These are phyloP conservation scores for Sitta europaea DNA, from an alignment of 2,113 vertebrate species.

Conservation along the genomic window DNA sequence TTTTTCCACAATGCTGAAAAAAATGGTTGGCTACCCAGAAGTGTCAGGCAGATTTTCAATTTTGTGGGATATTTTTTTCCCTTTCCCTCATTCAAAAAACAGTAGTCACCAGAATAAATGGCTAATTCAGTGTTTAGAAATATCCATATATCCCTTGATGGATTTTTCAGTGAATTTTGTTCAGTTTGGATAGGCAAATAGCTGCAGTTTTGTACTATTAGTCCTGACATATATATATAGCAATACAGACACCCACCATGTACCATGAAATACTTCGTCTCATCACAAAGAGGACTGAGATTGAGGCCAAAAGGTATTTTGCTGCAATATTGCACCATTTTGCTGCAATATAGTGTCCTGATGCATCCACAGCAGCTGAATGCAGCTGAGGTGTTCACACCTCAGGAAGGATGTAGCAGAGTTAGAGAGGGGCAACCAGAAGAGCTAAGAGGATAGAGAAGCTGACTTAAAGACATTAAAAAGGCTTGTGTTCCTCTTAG, in stretches of 20 bases:
- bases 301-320: neutral
- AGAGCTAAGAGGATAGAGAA: neutral
- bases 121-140: neutral
- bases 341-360: neutral
- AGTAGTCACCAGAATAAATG: neutral
- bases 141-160: neutral
- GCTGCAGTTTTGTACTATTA: neutral
- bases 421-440: neutral
- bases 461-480: neutral
- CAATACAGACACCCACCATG: neutral
- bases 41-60: neutral
- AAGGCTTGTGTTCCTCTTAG: neutral
- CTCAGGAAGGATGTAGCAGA: neutral
- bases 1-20: slow-evolving; percentile 1
- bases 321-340: neutral
- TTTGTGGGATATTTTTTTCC: neutral
- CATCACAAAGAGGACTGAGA: neutral
- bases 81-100: neutral
- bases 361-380: neutral
- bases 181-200: neutral
- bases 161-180: neutral
- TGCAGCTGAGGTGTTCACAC: neutral
- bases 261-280: neutral
- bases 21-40: neutral
- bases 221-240: neutral